Base-by-base conservation (phyloP, 1,140 invertebrate species). In the Diachasmimorpha longicaudata region DNA sequence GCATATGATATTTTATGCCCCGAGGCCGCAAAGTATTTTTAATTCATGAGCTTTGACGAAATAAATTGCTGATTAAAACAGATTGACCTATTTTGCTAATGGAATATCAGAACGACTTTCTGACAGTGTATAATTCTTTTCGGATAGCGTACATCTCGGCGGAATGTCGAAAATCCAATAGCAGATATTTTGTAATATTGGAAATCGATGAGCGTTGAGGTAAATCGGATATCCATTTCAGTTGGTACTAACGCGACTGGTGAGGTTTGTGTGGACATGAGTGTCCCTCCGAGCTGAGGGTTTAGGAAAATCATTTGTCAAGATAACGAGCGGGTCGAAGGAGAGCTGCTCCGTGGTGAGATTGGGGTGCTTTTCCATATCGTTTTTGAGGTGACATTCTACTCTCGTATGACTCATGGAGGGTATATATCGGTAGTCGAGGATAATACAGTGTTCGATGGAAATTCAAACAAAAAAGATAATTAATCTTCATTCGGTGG, bases 151-250 rank as follows among this genome's bases (percentile, higher is more conserved):
- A 52, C 14, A 52, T 10, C 5, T 0, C 48, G 48, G 11, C 19
- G 9, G 9, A 52, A 52, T n/a, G n/a, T 52, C 11, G n/a, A 19
- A 19, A 10, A 25, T 63, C 58, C 19, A 31, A 31, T 63, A 63
- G 1, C 10, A 19, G 23, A 63, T 23, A 63, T 63, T 63, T 31
- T 63, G 21, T 25, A 58, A 31, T 63, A 25, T 63, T 25, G 58
- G 58, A 63, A 63, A 63, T 63, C 58, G 58, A 63, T 63, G 23
- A 63, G 58, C 21, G 58, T 63, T 63, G 21, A 19, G 58, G 5
- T 63, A 25, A 63, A 63, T 63, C 58, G 21, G 58, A 63, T 63
- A 63, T 63, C 58, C 58, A 63, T 63, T 63, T 63, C 23, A 63
- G 21, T 25, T 63, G 23, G 58, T 23, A 31, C 9, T 14, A 63